A percentile compares a stretch with the other conserved stretches of the same genome.
Evolutionary conservation across 1,140 invertebrate genomes (phyloP).

Genomic region (Acromyrmex charruanus): DNA sequence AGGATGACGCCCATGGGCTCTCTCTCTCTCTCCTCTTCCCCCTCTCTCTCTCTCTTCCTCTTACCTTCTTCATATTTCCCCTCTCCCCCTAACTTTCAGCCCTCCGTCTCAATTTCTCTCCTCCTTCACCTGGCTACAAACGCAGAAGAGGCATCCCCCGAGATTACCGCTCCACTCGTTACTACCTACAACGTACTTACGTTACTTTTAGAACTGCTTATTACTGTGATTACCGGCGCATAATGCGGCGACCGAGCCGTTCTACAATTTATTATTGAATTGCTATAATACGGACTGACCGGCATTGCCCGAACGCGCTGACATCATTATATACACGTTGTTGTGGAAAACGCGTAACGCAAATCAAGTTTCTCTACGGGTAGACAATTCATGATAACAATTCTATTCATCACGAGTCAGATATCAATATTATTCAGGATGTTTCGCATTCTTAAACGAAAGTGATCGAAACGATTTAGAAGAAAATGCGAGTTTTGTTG

Average conservation of each 20-base stretch:
- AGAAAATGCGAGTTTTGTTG: neutral
- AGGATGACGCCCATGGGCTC: slow-evolving; percentile 78
- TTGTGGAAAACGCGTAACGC: slow-evolving; percentile 66
- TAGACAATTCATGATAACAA: neutral
- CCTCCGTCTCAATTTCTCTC: slow-evolving; percentile 30
- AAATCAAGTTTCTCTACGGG: slow-evolving; percentile 9
- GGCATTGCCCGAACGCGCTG: slow-evolving; percentile 33
- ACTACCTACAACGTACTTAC: slow-evolving; percentile 84
- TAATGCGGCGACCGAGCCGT: slow-evolving; percentile 79
- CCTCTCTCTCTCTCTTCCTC: slow-evolving; percentile 31
- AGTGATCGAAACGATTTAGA: neutral
- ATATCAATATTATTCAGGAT: neutral
- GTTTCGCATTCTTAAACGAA: neutral
- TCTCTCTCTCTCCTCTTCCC: slow-evolving; percentile 26
- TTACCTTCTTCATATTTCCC: neutral
- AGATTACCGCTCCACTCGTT: slow-evolving; percentile 81
- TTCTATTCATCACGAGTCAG: neutral
- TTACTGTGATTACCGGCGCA: slow-evolving; percentile 83
- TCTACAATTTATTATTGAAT: slow-evolving; percentile 85
- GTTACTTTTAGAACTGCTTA: slow-evolving; percentile 84
- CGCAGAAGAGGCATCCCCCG: slow-evolving; percentile 62
- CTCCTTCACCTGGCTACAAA: slow-evolving; percentile 33
- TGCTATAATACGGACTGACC: slow-evolving; percentile 78
- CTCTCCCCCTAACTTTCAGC: slow-evolving; percentile 7
- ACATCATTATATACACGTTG: slow-evolving; percentile 48